Conservation (phyloP, 2,888 invertebrate species). For the Pollenia amentaria region DNA sequence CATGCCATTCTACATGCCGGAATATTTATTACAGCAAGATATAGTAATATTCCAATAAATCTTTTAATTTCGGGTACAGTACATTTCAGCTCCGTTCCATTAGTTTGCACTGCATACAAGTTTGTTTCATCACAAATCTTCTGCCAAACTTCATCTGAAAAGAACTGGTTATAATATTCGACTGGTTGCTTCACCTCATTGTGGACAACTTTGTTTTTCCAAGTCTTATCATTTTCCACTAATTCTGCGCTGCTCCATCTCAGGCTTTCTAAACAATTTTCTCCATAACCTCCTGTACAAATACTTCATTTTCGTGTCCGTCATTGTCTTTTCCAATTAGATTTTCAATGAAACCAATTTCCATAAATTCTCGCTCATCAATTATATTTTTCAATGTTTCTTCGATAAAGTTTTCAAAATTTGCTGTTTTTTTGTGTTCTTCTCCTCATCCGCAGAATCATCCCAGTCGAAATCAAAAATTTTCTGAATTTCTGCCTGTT, state of each 20-base stretch:
- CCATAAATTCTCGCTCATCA: neutral
- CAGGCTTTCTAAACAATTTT: conserved; percentile 3
- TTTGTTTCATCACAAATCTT: conserved; percentile 71
- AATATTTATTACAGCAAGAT: conserved; percentile 41
- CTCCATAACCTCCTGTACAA: conserved; percentile 1
- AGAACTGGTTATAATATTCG: conserved; percentile 69
- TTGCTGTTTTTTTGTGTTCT: too few species aligned
- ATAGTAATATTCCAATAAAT: conserved; percentile 57
- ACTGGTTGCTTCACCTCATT: too few species aligned
- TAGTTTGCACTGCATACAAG: too few species aligned
- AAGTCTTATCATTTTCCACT: neutral
- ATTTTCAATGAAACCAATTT: neutral
- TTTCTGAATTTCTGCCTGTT: too few species aligned
- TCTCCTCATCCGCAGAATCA: too few species aligned
- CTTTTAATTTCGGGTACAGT: conserved; percentile 66
- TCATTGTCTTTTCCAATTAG: neutral
- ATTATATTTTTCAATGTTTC: too few species aligned
- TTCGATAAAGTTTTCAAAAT: too few species aligned
- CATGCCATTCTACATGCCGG: conserved; percentile 17
- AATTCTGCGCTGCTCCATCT: neutral
- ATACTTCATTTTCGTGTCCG: neutral
- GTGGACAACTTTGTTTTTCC: too few species aligned
- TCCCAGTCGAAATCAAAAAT: too few species aligned
- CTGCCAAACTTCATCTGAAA: conserved; percentile 70
- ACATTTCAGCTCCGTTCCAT: too few species aligned